Base-by-base conservation (phyloP, 1,140 invertebrate genomes). In the Drosophila kepulauana region DNA sequence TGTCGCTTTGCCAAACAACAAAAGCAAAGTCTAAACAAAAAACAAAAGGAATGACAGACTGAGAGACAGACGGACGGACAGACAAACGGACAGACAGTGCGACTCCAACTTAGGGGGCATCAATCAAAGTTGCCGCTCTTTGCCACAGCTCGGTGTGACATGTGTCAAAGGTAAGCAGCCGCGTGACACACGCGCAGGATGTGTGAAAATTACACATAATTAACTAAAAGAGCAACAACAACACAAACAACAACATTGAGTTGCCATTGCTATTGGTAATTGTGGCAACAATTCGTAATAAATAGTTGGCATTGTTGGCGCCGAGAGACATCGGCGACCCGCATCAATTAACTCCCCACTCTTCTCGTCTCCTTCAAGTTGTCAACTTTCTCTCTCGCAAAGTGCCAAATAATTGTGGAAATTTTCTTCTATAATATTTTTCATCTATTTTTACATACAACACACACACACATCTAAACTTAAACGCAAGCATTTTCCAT, bases 101-200 rank as follows among this genome's bases (percentile, higher is more conserved):
- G 35, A 38, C 35, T 38, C 48, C 10, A 10, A 25, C 11, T 11
- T 28, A 25, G 4, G 41, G n/a, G 79, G 58, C 84, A 88, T 87
- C 84, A 82, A 87, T 88, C 84, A 87, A 33, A 58, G 45, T n/a
- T 62, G 62, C 59, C 46, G 52, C 59, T 38, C 11, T 8, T 45
- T 45, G 43, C 43, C 43, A 45, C 35, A 2, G 35, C 7, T 38
- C 35, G 20, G 20, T 49, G 35, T 78, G 85, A 87, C 85, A 89
- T 88, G 85, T 87, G 84, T 87, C 84, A 89, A 84, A 87, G 84
- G 84, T 87, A 78, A 65, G 51, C 25, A 78, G 67, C 57, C 80
- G 52, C 74, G 48, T 65, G 38, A 43, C 38, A 43, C 38, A 38
- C 35, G 7, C 41, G n/a, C 57, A 65, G 66, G 58, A 71, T 77